A percentile compares a stretch with the other conserved stretches of the same genome.
Evolutionary conservation across 2,888 invertebrate genomes (phyloP).

Genomic region (Polymixis lichenea): DNA sequence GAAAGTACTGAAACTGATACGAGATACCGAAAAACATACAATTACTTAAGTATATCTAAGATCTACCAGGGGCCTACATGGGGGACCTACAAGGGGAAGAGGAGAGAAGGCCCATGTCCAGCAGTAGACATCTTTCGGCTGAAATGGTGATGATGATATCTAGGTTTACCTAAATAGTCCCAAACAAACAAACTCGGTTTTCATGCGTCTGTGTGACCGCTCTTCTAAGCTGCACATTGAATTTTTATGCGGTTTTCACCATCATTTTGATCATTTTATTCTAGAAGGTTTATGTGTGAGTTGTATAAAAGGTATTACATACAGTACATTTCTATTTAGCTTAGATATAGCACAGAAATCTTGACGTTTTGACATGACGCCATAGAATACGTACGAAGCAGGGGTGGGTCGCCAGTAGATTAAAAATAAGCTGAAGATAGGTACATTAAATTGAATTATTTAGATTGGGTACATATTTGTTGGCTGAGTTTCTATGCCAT

Average conservation of each 20-base stretch:
- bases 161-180: no score
- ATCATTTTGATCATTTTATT: not conserved
- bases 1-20: no score
- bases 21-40: no score
- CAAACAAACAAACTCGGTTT: no score
- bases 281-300: not conserved
- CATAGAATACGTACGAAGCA: not conserved
- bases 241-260: not conserved
- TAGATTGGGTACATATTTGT: slow-evolving; percentile 23
- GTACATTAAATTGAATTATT: slow-evolving; percentile 1
- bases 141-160: no score
- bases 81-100: no score
- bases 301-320: not conserved
- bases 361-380: not conserved
- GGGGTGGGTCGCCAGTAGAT: not conserved
- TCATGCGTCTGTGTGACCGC: not conserved
- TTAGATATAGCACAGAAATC: not conserved
- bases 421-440: not conserved
- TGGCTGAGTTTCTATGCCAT: slow-evolving; percentile 39
- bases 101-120: no score
- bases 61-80: no score
- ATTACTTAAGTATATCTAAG: no score
- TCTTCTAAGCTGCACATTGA: not conserved
- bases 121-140: no score
- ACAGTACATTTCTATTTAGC: not conserved